Evolutionary conservation across 2,888 invertebrate genomes (phyloP), one percentile per base, ranked within the genome.

Genomic region (Xylophagus ater): DNA sequence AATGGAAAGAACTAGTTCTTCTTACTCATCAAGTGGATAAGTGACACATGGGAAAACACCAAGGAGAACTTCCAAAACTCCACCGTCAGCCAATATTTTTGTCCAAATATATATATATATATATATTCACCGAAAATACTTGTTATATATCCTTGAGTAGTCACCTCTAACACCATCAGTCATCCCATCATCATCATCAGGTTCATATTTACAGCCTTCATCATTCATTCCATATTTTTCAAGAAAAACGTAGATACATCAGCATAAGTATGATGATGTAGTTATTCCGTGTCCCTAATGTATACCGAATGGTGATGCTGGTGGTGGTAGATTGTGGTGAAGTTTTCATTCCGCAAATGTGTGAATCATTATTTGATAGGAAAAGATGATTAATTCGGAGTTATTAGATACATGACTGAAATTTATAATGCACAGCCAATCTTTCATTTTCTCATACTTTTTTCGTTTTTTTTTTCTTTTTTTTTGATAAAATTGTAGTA

Each of bases 331-430:
- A 2, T 10, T 23, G 34, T 19, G 34, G 40, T 14, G 28, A 40
- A 40, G 21, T 40, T 40, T 40, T 34, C 40, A 28, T 19, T 14
- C 34, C 34, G 17, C 40, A 47, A 49, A 49, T 51, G 45, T 46
- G 48, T 46, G 47, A 48, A 48, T 49, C 48, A 51, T 51, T 49
- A 47, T 49, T 51, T 46, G 47, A 54, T 56, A 51, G 59, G 58
- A 59, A 60, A 58, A 60, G 59, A 61, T 60, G 62, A 61, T 61
- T 62, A 62, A 62, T 61, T 60, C 60, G 56, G 58, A 60, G 60
- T 62, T 62, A 61, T 62, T 60, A 61, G 62, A 62, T 59, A 59
- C 62, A 59, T 61, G 62, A 62, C 62, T 60, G 54, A 61, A 61
- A 62, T 62, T 60, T 60, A 59, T 60, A 62, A 62, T 62, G 53